A percentile compares a stretch with the other conserved stretches of the same genome.
phyloP scores from a whole-genome alignment of 1,140 invertebrate species.

The Cyphomyrmex costatus region DNA sequence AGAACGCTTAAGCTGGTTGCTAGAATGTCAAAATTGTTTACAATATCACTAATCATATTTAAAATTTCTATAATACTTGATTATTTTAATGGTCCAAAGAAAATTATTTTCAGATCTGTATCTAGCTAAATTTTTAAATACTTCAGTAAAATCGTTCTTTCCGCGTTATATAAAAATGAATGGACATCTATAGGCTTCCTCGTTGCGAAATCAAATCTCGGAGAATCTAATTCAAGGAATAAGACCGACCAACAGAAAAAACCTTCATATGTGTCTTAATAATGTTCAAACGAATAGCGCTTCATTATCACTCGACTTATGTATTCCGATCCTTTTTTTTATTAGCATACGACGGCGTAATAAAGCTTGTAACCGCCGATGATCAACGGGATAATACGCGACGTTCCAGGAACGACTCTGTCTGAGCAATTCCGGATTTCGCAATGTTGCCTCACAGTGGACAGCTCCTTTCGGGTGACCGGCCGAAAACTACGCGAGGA shows the following conservation, averaged over 20 bases:
- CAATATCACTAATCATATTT: no score
- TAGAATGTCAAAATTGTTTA: no score
- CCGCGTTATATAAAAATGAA: not conserved
- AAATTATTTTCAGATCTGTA: no score
- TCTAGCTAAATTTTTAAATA: no score
- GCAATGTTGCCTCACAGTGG: constrained; percentile 22
- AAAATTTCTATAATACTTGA: no score
- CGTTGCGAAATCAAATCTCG: not conserved
- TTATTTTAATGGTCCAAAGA: no score
- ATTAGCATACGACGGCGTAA: not conserved
- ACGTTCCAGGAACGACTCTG: constrained; percentile 36
- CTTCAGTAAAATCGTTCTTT: no score
- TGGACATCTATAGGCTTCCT: not conserved
- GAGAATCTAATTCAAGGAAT: not conserved
- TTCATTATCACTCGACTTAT: not conserved
- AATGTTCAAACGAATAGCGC: not conserved
- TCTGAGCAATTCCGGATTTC: constrained; percentile 11
- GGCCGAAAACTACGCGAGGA: constrained; percentile 30
- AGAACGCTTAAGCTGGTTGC: no score
- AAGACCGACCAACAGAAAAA: not conserved
- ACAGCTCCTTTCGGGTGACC: constrained; percentile 27
- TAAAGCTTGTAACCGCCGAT: not conserved
- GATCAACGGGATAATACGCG: not conserved
- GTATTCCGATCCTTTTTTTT: not conserved
- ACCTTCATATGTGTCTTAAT: not conserved